These are phyloP conservation scores for Myathropa florea DNA, from an alignment of 2,888 invertebrate genomes.

Conservation along the genomic window DNA sequence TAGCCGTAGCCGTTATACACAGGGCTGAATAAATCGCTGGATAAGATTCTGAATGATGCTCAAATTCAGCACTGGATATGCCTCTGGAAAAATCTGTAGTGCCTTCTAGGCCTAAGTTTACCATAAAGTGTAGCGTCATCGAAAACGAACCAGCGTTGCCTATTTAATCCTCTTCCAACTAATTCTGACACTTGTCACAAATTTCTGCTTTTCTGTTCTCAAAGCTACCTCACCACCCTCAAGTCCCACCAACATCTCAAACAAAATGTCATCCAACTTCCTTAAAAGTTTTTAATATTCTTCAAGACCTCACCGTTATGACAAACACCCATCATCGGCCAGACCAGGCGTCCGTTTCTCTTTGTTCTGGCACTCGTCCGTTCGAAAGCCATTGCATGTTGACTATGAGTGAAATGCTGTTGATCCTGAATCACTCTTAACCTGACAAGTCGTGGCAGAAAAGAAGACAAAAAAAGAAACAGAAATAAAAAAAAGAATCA, in stretches of 20 bases:
- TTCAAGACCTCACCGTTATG: background rate
- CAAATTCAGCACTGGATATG: too few species aligned
- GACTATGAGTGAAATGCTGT: conserved; percentile 63
- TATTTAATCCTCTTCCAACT: too few species aligned
- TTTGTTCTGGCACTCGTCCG: background rate
- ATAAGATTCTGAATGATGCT: too few species aligned
- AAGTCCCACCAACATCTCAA: background rate
- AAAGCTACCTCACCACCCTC: background rate
- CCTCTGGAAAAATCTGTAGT: too few species aligned
- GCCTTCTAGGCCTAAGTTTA: too few species aligned
- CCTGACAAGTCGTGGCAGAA: conserved; percentile 26
- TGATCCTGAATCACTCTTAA: conserved; percentile 65
- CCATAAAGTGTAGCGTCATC: too few species aligned
- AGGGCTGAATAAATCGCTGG: too few species aligned
- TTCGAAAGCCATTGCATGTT: conserved; percentile 51
- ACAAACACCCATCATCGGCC: background rate
- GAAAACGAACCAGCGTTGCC: too few species aligned
- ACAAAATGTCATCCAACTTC: background rate
- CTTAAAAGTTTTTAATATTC: background rate
- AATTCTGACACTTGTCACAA: background rate
- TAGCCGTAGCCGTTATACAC: too few species aligned
- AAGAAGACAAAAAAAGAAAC: background rate
- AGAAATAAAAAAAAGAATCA: background rate
- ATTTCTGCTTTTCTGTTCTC: too few species aligned
- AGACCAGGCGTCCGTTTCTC: background rate